Percentiles rank a stretch among this genome's conserved stretches.
Evolutionary conservation across 1,140 invertebrate species (phyloP).

Genomic region (Drusus annulatus): DNA sequence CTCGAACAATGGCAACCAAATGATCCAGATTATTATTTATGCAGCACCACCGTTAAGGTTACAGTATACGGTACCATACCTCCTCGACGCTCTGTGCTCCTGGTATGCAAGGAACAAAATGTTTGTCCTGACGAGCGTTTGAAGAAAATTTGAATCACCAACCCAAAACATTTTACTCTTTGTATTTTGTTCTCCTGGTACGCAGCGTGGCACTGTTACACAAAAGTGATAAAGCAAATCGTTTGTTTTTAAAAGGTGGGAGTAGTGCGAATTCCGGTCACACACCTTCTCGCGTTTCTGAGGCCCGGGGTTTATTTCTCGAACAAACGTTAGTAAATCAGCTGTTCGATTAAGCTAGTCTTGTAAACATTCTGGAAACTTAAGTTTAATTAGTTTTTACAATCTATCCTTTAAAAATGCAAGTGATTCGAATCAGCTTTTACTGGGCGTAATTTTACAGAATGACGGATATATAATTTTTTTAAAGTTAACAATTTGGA

Average conservation of each 20-base stretch:
- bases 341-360: not conserved
- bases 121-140: constrained; percentile 33
- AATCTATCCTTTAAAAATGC: too few species aligned
- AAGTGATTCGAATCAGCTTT: too few species aligned
- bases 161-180: not conserved
- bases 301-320: not conserved
- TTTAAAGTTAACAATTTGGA: too few species aligned
- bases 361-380: not conserved
- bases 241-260: not conserved
- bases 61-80: not conserved
- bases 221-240: constrained; percentile 2
- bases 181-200: not conserved
- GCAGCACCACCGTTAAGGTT: not conserved
- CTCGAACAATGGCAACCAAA: constrained; percentile 15
- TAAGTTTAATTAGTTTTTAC: not conserved
- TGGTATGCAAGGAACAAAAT: constrained; percentile 25
- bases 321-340: not conserved
- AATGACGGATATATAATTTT: too few species aligned
- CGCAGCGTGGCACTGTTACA: not conserved
- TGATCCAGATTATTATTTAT: constrained; percentile 17
- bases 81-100: constrained; percentile 5
- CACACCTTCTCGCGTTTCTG: constrained; percentile 16
- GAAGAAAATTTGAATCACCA: constrained; percentile 11
- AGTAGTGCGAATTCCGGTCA: not conserved
- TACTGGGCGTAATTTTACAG: too few species aligned